Base-by-base conservation (phyloP, 2,113 vertebrate genomes). In the Cryptotis parvus region DNA sequence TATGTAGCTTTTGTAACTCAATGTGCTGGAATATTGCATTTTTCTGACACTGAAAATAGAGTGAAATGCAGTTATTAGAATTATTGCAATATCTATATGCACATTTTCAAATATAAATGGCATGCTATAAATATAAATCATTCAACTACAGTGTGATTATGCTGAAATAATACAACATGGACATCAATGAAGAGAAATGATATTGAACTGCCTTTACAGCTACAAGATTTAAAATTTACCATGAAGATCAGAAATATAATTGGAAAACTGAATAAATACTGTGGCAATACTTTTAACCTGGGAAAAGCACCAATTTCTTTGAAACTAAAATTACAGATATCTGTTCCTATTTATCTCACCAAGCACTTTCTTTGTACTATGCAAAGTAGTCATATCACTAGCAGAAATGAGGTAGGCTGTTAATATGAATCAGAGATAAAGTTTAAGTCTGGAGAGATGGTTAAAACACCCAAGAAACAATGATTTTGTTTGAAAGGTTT, bases 111-210 rank as follows among this genome's bases (percentile, higher is more conserved):
- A 95, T 97, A 96, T 94, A 93, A 98, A 97, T 97, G 76, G 86
- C 81, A 78, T 85, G 76, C 92, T 95, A 98, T 97, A 97, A 98
- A 97, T 95, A 97, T 97, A 97, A 97, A 94, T 98, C 97, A 96
- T 89, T 95, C 93, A 91, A 91, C 96, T 94, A 93, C 88, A 78
- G 55, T 89, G 41, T 92, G 95, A 97, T 97, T 98, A 97, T 96
- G 92, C 96, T 98, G 97, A 97, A 98, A 98, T 97, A 98, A 98
- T 98, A 97, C 87, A 98, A 94, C 94, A 82, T 82, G 94, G 87
- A 77, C 94, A 84, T 92, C 98, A 97, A 98, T 97, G 97, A 98
- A 97, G 97, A 98, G 89, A 97, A 97, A 97, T 92, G 2, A 93
- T 65, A 41, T 96, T 93, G 92, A 96, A 97, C 95, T 96, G 91